Percentiles rank a stretch among this genome's conserved stretches.
These are phyloP conservation scores for Pagrus major DNA, from an alignment of 2,113 vertebrate species.

Conservation along the genomic window DNA sequence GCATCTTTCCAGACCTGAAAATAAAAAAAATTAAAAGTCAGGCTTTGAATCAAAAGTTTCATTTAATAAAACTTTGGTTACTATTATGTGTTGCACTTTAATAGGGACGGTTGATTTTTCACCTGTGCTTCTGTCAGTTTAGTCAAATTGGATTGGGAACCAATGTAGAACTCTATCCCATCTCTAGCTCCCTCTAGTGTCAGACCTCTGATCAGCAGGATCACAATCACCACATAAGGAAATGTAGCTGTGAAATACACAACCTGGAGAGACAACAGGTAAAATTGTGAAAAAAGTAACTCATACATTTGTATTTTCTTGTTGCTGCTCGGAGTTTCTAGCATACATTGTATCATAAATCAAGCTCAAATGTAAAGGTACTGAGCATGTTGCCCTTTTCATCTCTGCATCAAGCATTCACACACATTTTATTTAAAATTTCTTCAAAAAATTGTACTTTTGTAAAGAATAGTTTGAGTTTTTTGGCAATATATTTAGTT, in stretches of 20 bases:
- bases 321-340: background rate
- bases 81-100: background rate
- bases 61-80: background rate
- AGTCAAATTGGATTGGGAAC: constrained; percentile 90
- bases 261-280: constrained; percentile 83
- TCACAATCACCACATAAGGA: constrained; percentile 91
- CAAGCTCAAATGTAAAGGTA: background rate
- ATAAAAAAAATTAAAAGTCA: constrained; percentile 62
- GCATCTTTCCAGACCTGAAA: constrained; percentile 96
- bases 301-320: background rate
- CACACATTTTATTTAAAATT: no score
- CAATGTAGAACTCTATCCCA: constrained; percentile 95
- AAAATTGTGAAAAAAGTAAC: background rate
- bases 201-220: constrained; percentile 90
- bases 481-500: background rate
- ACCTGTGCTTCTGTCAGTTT: constrained; percentile 93
- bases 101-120: background rate
- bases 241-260: constrained; percentile 97
- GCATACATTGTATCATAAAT: background rate
- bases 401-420: background rate
- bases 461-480: background rate
- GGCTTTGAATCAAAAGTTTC: background rate
- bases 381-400: no score
- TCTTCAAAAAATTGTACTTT: no score
- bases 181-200: constrained; percentile 93